Percentiles rank a stretch among this genome's conserved stretches.
Conservation (phyloP, 2,113 vertebrate species). For the Marmota monax region DNA sequence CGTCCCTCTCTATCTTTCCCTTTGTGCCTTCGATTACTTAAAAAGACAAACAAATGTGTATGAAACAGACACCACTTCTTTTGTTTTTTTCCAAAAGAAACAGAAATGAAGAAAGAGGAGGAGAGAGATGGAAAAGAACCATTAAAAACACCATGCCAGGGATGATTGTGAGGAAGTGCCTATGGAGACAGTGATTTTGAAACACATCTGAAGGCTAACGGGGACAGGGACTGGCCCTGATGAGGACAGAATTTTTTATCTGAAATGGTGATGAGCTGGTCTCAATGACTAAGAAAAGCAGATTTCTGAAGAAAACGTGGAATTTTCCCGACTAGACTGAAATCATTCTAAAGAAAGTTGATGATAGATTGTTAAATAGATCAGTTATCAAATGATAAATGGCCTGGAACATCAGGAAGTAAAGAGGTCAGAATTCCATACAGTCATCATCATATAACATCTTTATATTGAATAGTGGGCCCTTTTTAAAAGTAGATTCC, state of each 20-base stretch:
- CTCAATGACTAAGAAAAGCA: neutral
- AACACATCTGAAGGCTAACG: neutral
- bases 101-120: slow-evolving; percentile 45
- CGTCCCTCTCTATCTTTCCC: slow-evolving; percentile 57
- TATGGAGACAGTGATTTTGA: neutral
- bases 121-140: neutral
- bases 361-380: neutral
- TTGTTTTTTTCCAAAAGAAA: slow-evolving; percentile 58
- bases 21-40: slow-evolving; percentile 69
- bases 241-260: neutral
- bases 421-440: neutral
- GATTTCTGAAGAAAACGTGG: neutral
- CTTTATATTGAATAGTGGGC: neutral
- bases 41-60: slow-evolving; percentile 74
- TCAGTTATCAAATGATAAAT: slow-evolving; percentile 15
- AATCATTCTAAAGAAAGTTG: neutral
- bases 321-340: neutral
- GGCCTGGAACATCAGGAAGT: neutral
- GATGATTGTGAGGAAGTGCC: neutral
- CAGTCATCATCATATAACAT: neutral
- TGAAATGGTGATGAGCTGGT: neutral
- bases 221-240: too few species aligned
- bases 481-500: neutral
- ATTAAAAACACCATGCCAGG: too few species aligned
- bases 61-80: slow-evolving; percentile 69